Evolutionary conservation across 2,888 invertebrate species (phyloP), one percentile per base, ranked within the genome.

Genomic region (Drosophila niveifrons): DNA sequence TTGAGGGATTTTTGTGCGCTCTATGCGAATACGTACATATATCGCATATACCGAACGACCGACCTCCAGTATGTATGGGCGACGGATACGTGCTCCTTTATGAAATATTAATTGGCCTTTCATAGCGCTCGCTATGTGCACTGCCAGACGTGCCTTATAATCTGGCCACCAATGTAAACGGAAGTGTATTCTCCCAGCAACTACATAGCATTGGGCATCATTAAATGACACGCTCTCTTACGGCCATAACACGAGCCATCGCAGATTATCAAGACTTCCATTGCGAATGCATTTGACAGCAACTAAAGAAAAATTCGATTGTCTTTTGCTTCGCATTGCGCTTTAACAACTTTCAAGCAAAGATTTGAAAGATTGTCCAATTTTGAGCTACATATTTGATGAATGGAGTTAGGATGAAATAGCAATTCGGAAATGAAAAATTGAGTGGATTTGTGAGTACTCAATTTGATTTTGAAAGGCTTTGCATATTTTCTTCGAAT

Each of bases 81-180:
- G 82, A 75, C 72, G 83, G 70, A 82, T 79, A 86, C 83, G 86
- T 83, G 81, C 74, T 79, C 77, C 85, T 86, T 86, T 88, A 85
- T 86, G 88, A 86, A 83, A 88, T 88, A 88, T 86, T 86, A 88
- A 86, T 86, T 88, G 86, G 86, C 75, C 85, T 82, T 83, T 83
- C 83, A 83, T 80, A 53, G 59, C 57, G 56, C 73, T 57, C 53
- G 64, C 57, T 46, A n/a, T 56, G 43, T 44, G 13, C 44, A 9
- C 23, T 47, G 66, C 64, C 85, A 82, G 77, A 85, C 88, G 82
- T 83, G 85, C 80, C 75, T 61, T 66, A 88, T 73, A 88, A 82
- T 75, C 82, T 75, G 73, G 66, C 70, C 76, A 78, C 81, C 75
- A 23, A 23, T 23, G 71, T 67, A 72, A 47, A 31, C 51, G 73